These are phyloP conservation scores for Pseudoips prasinana DNA, from an alignment of 2,888 invertebrate genomes.

Conservation along the genomic window DNA sequence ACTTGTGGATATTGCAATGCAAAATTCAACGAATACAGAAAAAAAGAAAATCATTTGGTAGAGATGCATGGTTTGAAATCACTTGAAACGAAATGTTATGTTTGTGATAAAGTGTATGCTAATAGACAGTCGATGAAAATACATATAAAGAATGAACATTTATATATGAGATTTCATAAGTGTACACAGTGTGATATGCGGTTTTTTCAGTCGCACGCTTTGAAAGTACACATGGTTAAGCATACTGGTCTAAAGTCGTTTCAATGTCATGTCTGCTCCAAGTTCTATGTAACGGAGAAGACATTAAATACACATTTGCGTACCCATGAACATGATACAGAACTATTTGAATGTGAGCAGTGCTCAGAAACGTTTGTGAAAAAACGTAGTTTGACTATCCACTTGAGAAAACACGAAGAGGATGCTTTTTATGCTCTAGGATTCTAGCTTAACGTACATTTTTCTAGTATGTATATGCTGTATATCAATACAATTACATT, in stretches of 20 bases:
- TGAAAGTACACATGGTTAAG: conserved; percentile 58
- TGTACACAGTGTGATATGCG: conserved; percentile 24
- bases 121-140: conserved; percentile 65
- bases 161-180: conserved; percentile 27
- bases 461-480: too few relatives aligned
- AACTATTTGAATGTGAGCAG: conserved; percentile 32
- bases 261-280: conserved; percentile 56
- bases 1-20: conserved; percentile 53
- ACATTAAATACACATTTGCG: conserved; percentile 43
- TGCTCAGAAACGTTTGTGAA: conserved; percentile 49
- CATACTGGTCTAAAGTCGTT: conserved; percentile 52
- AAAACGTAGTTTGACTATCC: conserved; percentile 43
- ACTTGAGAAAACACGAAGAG: conserved; percentile 33
- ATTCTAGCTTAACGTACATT: too few relatives aligned
- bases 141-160: conserved; percentile 60
- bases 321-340: conserved; percentile 40
- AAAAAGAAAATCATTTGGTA: conserved; percentile 57
- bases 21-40: conserved; percentile 56
- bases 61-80: conserved; percentile 43
- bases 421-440: too few relatives aligned
- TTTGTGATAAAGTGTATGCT: conserved; percentile 68
- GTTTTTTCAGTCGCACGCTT: conserved; percentile 35
- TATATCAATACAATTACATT: too few relatives aligned
- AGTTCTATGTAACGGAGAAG: conserved; percentile 38
- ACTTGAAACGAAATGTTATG: conserved; percentile 54